Percentiles rank a stretch among this genome's conserved stretches.
Conservation (phyloP, 2,888 invertebrate genomes). For the Stenotaenia linearis region DNA sequence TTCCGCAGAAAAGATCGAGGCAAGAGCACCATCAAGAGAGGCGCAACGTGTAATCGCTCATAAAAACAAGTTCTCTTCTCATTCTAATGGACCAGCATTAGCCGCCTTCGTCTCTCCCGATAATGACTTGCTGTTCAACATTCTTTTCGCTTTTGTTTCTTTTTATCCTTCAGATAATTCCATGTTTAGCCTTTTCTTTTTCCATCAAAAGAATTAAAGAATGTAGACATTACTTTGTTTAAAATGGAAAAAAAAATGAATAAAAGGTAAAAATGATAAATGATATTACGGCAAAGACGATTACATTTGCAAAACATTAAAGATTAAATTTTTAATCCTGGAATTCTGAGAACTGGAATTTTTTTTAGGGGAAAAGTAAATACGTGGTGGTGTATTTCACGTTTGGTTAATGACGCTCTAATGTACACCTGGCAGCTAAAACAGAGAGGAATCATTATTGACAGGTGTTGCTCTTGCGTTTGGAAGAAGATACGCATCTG, state of each 20-base stretch:
- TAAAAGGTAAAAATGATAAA: neutral
- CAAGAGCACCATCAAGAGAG: constrained; percentile 5
- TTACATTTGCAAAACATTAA: too few relatives aligned
- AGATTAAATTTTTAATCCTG: too few relatives aligned
- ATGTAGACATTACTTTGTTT: neutral
- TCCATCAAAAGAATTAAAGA: neutral
- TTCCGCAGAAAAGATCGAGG: constrained; percentile 14
- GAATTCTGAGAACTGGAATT: too few relatives aligned
- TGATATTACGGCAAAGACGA: neutral
- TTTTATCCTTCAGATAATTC: neutral
- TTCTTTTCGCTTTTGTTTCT: neutral
- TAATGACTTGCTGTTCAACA: constrained; percentile 2
- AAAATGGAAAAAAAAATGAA: neutral
- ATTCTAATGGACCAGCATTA: constrained; percentile 4
- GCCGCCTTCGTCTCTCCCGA: constrained; percentile 3
- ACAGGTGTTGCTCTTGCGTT: neutral
- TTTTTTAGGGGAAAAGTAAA: neutral
- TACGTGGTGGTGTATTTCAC: neutral
- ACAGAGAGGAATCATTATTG: neutral
- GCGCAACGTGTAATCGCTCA: constrained; percentile 13
- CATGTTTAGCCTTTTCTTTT: neutral
- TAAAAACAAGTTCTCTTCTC: constrained; percentile 11
- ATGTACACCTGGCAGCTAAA: neutral
- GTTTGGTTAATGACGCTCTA: neutral
- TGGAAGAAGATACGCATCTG: neutral